A percentile compares a stretch with the other conserved stretches of the same genome.
phyloP scores from a whole-genome alignment of 2,888 invertebrate species.

The Aromia moschata region DNA sequence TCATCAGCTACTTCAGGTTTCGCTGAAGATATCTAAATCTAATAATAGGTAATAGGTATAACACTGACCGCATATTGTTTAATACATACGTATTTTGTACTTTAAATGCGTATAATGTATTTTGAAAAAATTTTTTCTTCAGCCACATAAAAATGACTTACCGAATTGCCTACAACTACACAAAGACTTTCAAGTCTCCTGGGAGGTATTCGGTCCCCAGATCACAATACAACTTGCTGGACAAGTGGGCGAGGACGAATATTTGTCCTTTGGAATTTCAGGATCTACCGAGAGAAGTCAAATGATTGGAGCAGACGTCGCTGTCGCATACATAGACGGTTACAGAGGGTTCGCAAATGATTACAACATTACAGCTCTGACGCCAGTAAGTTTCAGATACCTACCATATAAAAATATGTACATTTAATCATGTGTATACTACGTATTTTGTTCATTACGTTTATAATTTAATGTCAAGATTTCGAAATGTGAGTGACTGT shows the following conservation, averaged over 20 bases:
- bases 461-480: no score
- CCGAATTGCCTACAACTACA: slow-evolving; percentile 90
- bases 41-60: no score
- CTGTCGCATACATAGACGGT: slow-evolving; percentile 78
- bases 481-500: no score
- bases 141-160: slow-evolving; percentile 71
- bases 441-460: no score
- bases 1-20: no score
- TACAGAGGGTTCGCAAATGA: slow-evolving; percentile 80
- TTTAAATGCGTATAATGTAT: no score
- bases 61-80: no score
- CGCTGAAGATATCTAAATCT: no score
- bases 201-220: slow-evolving; percentile 91
- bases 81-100: no score
- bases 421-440: no score
- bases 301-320: slow-evolving; percentile 88
- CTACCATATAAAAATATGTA: no score
- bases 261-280: slow-evolving; percentile 90
- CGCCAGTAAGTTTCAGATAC: slow-evolving; percentile 74
- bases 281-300: slow-evolving; percentile 75
- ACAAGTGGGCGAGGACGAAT: slow-evolving; percentile 78
- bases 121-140: no score
- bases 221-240: slow-evolving; percentile 86
- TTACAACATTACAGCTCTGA: slow-evolving; percentile 85
- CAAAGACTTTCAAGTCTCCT: slow-evolving; percentile 82